Conservation (phyloP, 2,113 vertebrate species). For the Percopsis transmontana region DNA sequence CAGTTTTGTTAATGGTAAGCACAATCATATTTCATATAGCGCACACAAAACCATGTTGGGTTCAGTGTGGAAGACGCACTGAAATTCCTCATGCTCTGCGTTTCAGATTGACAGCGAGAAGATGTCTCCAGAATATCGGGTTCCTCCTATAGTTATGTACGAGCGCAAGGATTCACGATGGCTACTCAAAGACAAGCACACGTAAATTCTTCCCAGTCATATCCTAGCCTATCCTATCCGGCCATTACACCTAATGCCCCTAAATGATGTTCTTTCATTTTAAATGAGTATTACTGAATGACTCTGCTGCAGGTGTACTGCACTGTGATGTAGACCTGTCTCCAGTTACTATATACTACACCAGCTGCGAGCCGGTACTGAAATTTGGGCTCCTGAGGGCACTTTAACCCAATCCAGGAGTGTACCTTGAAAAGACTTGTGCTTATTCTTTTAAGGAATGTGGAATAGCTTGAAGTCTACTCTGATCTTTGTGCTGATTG, state of each 20-base stretch:
- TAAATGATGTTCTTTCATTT: background rate
- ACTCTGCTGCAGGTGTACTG: no score
- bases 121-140: slow-evolving; percentile 79
- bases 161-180: slow-evolving; percentile 84
- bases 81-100: background rate
- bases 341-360: no score
- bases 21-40: background rate
- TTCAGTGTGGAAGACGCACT: background rate
- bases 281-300: no score
- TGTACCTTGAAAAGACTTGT: background rate
- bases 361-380: no score
- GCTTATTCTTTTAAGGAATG: background rate
- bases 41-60: background rate
- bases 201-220: slow-evolving; percentile 74
- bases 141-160: slow-evolving; percentile 87
- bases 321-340: no score
- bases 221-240: background rate
- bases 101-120: slow-evolving; percentile 85
- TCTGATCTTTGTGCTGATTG: background rate
- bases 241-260: background rate
- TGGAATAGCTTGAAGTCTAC: background rate
- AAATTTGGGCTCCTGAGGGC: no score
- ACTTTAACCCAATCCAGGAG: no score
- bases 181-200: slow-evolving; percentile 89
- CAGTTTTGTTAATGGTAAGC: slow-evolving; percentile 87